phyloP scores from a whole-genome alignment of 2,797 vertebrate species.

The Oceanodroma leucorhoa region DNA sequence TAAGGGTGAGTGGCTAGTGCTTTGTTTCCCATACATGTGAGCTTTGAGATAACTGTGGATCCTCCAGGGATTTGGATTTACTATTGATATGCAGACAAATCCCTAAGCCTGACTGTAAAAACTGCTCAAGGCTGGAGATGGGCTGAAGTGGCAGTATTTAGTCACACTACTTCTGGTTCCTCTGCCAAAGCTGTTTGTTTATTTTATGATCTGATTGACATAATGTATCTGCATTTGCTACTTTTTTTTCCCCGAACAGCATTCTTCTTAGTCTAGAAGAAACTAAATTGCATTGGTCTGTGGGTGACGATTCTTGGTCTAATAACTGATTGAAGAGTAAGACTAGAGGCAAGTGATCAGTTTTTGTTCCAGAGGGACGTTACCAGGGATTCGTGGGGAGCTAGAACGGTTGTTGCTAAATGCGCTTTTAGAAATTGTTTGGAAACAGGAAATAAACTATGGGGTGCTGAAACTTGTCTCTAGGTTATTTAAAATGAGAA shows the following conservation, averaged over 20 bases:
- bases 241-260: background rate
- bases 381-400: background rate
- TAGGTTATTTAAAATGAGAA: background rate
- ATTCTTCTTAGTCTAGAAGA: background rate
- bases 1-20: background rate
- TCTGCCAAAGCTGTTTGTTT: background rate
- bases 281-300: background rate
- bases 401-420: background rate
- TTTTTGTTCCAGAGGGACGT: background rate
- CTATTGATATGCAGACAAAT: constrained; percentile 41
- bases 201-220: background rate
- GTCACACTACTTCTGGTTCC: background rate
- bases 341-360: background rate
- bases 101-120: constrained; percentile 33
- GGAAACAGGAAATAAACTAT: background rate
- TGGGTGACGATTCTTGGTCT: background rate
- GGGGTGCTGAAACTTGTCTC: background rate
- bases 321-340: background rate
- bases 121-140: constrained; percentile 1
- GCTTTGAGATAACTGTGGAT: constrained; percentile 39
- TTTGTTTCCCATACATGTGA: constrained; percentile 15
- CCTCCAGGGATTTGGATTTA: constrained; percentile 48
- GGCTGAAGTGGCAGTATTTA: constrained; percentile 12
- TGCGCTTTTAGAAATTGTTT: background rate
- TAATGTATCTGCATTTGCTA: background rate